Conservation (phyloP, 2,113 vertebrate genomes). For the Oxyura jamaicensis region DNA sequence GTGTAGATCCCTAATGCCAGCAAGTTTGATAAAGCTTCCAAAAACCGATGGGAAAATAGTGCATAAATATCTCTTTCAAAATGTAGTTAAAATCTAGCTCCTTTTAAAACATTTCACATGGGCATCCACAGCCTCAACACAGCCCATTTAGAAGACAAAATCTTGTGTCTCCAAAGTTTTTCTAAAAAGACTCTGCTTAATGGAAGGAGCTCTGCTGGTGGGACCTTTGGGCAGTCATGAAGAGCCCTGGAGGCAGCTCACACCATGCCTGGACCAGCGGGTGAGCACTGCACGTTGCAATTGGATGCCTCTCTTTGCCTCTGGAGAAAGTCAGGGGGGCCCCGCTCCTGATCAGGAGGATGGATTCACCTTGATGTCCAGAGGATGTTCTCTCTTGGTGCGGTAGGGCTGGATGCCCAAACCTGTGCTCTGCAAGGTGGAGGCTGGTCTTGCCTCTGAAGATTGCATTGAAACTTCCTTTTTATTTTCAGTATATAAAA, state of each 20-base stretch:
- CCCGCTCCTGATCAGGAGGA: background rate
- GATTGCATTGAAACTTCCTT: background rate
- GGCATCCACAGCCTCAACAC: background rate
- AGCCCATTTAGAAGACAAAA: background rate
- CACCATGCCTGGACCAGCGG: rapidly evolving
- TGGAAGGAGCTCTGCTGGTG: background rate
- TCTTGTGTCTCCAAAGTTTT: background rate
- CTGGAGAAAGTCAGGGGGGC: background rate
- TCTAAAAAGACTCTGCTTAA: background rate
- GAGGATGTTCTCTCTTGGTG: background rate
- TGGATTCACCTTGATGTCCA: background rate
- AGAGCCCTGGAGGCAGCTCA: background rate
- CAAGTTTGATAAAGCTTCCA: background rate
- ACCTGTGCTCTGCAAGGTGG: background rate
- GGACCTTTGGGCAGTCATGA: background rate
- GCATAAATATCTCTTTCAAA: background rate
- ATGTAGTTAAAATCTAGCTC: background rate
- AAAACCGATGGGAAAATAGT: background rate
- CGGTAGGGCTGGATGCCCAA: background rate
- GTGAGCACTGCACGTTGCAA: background rate
- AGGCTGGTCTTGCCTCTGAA: background rate
- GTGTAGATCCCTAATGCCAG: background rate
- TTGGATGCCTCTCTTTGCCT: background rate
- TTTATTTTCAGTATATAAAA: background rate
- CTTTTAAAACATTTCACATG: background rate